Base-by-base conservation (phyloP, 2,888 invertebrate species). In the Lycophotia porphyrea region DNA sequence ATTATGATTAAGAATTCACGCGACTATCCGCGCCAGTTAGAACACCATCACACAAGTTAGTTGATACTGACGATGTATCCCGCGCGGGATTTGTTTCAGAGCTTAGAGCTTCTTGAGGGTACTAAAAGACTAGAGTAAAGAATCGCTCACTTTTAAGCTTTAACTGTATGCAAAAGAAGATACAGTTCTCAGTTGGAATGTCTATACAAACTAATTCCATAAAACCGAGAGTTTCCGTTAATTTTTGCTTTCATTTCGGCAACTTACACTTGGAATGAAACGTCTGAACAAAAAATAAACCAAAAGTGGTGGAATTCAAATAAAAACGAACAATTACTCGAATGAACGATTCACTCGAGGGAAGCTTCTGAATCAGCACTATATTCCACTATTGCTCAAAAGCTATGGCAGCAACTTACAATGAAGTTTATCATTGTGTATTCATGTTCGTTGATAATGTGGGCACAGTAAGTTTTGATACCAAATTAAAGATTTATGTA, bases 321-420 rank as follows among this genome's bases (percentile, higher is more conserved):
- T 9, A 55, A 55, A 27, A 55, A n/a, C 1, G 1, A 13, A 55
- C 15, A 55, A 15, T 55, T 27, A 27, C 27, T n/a, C 5, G n/a
- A n/a, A 52, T 52, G 52, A 52, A 52, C 0, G 13, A 52, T n/a
- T 52, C 52, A n/a, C 13, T 52, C n/a, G 1, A 27, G 7, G 15
- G 55, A 55, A 55, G 15, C 7, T 27, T 55, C 55, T 55, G 27
- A 27, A 27, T 55, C 27, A 0, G 1, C 8, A 39, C 47, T 77
- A 13, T 52, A 13, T 67, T 66, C 11, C 15, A 31, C 21, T 58
- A 18, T 39, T 58, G 55, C 44, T 76, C 75, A 76, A 58, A 55
- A 39, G 1, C 15, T 15, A 58, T 31, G 18, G 13, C 42, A 42
- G 49, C 49, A 24, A 75, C 9, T 44, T 36, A 31, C 31, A 34